Conservation (phyloP, 2,888 invertebrate species). For the Microctonus brassicae region DNA sequence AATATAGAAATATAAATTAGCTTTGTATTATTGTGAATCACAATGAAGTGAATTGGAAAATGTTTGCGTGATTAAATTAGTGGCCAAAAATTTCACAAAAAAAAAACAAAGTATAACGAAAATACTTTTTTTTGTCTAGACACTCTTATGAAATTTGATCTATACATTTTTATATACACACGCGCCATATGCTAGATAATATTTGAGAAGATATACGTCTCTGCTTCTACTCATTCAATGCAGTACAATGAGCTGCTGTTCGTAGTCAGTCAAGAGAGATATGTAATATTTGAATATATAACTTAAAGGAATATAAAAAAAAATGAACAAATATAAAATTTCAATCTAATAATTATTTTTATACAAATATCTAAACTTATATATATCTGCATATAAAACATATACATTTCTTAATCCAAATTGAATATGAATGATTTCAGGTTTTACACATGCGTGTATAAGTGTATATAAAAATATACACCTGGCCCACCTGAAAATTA, state of each 20-base stretch:
- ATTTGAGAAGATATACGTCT: slow-evolving; percentile 8
- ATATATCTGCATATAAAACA: neutral
- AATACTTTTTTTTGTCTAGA: slow-evolving; percentile 6
- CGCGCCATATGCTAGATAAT: slow-evolving; percentile 17
- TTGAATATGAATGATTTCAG: slow-evolving; percentile 12
- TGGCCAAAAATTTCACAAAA: neutral
- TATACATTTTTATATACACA: neutral
- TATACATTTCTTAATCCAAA: slow-evolving; percentile 12
- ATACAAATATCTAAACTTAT: too few species aligned
- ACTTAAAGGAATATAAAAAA: neutral
- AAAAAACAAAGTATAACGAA: neutral
- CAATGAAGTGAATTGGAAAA: neutral
- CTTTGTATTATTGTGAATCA: neutral
- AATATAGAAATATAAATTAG: neutral
- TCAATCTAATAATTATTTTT: too few species aligned
- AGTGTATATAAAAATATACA: slow-evolving; percentile 25
- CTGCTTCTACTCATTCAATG: slow-evolving; percentile 22
- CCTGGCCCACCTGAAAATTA: slow-evolving; percentile 56
- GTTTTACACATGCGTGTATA: slow-evolving; percentile 13
- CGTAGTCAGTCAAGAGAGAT: neutral
- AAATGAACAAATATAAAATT: neutral
- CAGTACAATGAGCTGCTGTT: slow-evolving; percentile 20
- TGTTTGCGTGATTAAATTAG: neutral
- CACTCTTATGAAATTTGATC: slow-evolving; percentile 18
- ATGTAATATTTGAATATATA: neutral